Base-by-base conservation (phyloP, 2,888 invertebrate genomes). In the Agelastica alni region DNA sequence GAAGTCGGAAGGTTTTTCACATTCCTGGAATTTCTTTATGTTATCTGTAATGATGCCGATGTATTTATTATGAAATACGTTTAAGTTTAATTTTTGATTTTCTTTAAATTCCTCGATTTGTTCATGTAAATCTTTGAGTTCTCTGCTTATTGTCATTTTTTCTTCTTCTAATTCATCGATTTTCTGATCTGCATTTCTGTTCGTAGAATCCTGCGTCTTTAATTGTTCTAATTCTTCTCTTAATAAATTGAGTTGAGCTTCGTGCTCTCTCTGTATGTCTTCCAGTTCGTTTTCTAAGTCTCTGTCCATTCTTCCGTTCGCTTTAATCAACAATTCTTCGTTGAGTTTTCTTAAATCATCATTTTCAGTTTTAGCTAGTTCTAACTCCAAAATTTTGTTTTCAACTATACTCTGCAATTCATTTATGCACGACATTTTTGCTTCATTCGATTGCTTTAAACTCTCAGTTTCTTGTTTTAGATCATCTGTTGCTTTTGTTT, bases 11-110 rank as follows among this genome's bases (percentile, higher is more conserved):
- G 59, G 56, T 26, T 61, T 61, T 31, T 63, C 61, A 18, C 61
- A 64, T 44, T 70, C 66, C 6, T 65, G 62, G 36, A 68, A 66
- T 47, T 62, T 62, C 43, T 65, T 66, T n/a, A 69, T 61, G 46
- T 63, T 69, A 43, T 68, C 66, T 1, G 66, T 63, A 26, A 73
- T 60, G 31, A 71, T 71, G 30, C 63, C 66, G 3, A 70, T 58
- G 49, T 71, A 73, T 36, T 61, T 67, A 41, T 65, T 65, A 34
- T 71, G 68, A 12, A 67, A 49, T 53, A 63, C 62, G 4, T 51
- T 37, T 44, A 59, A 34, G 2, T 57, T 26, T 18, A 43, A 31
- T 34, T 58, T 46, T 10, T 61, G 47, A 13, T 52, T 51, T 5
- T 22, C 44, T 44, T 56, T 45, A 4, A 63, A 31, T 26, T 57